These are phyloP conservation scores for Apis cerana DNA, from an alignment of 1,140 invertebrate genomes.

Conservation along the genomic window DNA sequence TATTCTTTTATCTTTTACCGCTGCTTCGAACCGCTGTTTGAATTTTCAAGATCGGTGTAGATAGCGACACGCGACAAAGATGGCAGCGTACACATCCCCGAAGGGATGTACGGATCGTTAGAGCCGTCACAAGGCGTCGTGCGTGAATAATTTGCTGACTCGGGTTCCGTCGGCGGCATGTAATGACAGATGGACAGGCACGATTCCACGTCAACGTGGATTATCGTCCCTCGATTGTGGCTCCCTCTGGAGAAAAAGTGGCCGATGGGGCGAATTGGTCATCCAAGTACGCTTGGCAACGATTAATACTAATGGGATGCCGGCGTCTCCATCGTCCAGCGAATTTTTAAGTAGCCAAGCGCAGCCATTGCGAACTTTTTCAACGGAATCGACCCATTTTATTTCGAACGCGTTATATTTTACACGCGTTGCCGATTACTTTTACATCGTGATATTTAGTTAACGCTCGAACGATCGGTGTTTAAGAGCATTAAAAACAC, in stretches of 20 bases:
- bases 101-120: conserved; percentile 52
- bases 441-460: neutral
- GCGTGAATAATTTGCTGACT: conserved; percentile 60
- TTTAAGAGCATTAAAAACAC: neutral
- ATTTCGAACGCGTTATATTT: neutral
- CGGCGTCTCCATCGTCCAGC: neutral
- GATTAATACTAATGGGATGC: neutral
- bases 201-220: conserved; percentile 32
- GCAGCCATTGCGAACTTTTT: no score
- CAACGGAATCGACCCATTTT: no score
- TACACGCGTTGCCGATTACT: neutral
- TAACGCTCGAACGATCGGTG: neutral
- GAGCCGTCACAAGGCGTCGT: conserved; percentile 46
- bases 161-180: conserved; percentile 36
- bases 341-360: neutral
- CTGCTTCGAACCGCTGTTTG: neutral
- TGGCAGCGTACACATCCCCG: conserved; percentile 26
- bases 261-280: neutral
- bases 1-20: neutral
- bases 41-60: conserved; percentile 45
- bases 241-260: conserved; percentile 26
- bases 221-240: conserved; percentile 23
- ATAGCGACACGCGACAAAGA: conserved; percentile 32
- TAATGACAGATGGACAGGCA: conserved; percentile 54
- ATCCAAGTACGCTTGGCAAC: no score